Evolutionary conservation across 2,888 invertebrate genomes (phyloP).

Genomic region (Norana najaformis): DNA sequence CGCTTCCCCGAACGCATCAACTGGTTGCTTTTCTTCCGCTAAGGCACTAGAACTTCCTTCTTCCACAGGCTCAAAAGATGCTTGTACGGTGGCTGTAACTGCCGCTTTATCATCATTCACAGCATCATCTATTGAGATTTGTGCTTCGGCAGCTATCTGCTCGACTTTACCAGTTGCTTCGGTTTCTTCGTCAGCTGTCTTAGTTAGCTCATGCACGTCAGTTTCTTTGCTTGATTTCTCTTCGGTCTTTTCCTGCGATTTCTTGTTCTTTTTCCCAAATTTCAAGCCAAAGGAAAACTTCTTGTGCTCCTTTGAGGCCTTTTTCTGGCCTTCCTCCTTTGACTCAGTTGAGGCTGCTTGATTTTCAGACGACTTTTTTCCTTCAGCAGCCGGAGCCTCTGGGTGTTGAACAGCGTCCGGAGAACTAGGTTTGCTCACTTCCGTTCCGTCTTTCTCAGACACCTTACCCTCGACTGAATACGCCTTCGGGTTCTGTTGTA

Average conservation of each 20-base stretch:
- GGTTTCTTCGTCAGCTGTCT: not conserved
- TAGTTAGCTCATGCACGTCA: not conserved
- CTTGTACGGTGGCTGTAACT: not conserved
- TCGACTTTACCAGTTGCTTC: not conserved
- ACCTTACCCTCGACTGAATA: not conserved
- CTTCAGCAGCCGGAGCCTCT: not conserved
- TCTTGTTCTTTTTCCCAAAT: conserved; percentile 22
- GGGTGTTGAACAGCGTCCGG: not conserved
- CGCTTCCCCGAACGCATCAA: not conserved
- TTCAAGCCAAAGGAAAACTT: conserved; percentile 28
- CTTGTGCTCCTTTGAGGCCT: conserved; percentile 14
- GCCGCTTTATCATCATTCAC: not conserved
- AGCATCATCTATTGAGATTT: not conserved
- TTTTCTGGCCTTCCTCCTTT: not conserved
- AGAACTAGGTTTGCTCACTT: not conserved
- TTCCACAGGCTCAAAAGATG: not conserved
- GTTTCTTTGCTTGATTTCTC: not conserved
- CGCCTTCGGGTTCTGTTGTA: not conserved
- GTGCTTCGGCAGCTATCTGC: no score
- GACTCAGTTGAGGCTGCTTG: not conserved
- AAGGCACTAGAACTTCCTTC: not conserved
- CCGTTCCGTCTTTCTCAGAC: not conserved
- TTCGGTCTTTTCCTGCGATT: not conserved
- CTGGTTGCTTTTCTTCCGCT: not conserved
- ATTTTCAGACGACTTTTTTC: not conserved